These are phyloP conservation scores for Xenotilapia caudafasciata DNA, from an alignment of 2,113 vertebrate genomes.

Conservation along the genomic window DNA sequence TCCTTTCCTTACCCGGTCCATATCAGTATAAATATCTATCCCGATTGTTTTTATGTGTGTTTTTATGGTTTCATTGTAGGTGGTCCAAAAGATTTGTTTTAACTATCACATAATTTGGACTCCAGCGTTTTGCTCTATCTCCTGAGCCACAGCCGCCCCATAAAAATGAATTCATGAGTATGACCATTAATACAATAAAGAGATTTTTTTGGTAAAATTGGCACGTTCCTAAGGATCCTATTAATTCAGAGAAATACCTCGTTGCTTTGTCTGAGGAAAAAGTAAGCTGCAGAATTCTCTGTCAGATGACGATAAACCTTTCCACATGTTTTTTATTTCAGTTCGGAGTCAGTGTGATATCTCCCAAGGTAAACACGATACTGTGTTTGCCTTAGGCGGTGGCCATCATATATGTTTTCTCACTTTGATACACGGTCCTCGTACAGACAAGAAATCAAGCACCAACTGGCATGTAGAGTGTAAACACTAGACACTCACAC, in stretches of 20 bases:
- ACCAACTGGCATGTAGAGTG: not conserved
- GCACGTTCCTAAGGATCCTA: not conserved
- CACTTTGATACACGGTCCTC: not conserved
- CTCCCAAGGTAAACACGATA: not conserved
- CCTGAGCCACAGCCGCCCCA: not conserved
- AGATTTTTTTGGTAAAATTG: not conserved
- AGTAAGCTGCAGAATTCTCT: not conserved
- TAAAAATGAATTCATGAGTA: not conserved
- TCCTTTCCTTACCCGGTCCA: not conserved
- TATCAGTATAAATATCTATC: not conserved
- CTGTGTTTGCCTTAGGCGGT: conserved; percentile 18
- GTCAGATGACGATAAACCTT: not conserved
- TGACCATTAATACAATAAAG: not conserved
- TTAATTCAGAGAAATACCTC: not conserved
- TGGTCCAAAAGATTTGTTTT: not conserved
- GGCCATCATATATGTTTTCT: not conserved
- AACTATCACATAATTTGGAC: not conserved
- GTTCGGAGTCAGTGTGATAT: not conserved
- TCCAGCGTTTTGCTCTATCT: not conserved
- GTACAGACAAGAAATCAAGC: not conserved
- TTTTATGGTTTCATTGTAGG: not conserved
- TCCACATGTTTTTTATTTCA: not conserved
- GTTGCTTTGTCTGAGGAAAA: not conserved
- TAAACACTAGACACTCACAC: not conserved
- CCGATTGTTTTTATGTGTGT: not conserved